A percentile compares a stretch with the other conserved stretches of the same genome.
Conservation (phyloP, 2,113 vertebrate species). For the Piaya cayana region DNA sequence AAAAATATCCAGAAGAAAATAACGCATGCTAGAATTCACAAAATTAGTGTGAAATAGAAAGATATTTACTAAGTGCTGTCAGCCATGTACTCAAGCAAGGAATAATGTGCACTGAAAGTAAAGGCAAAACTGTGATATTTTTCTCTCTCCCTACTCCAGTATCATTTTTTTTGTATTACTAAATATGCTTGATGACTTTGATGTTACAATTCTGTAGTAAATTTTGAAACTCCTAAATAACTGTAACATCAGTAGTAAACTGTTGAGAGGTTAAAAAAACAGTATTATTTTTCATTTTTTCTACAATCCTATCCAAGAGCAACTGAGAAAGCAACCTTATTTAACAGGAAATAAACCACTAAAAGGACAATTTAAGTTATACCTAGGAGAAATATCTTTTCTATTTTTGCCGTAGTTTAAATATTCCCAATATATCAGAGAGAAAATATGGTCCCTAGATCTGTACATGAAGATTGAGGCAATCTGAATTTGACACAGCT, state of each 20-base stretch:
- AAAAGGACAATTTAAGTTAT: background rate
- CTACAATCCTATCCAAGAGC: background rate
- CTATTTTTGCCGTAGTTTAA: background rate
- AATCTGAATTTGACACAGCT: background rate
- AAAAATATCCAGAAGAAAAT: background rate
- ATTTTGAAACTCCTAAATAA: background rate
- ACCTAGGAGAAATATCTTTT: background rate
- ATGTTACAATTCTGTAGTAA: background rate
- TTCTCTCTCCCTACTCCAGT: background rate
- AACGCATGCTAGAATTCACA: background rate
- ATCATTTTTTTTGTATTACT: background rate
- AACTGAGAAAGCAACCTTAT: background rate
- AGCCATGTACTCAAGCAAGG: background rate
- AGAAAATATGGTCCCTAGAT: background rate
- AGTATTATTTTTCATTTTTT: rapidly evolving
- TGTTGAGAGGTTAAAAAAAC: background rate
- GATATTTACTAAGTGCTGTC: background rate
- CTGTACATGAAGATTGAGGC: background rate
- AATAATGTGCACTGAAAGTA: background rate
- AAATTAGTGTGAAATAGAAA: background rate
- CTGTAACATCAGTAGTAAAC: background rate
- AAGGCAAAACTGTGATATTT: background rate
- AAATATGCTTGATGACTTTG: background rate
- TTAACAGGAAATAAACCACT: background rate
- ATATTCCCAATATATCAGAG: background rate